These are phyloP conservation scores for Orchesellides sinensis DNA, from an alignment of 2,888 invertebrate species.

Conservation along the genomic window DNA sequence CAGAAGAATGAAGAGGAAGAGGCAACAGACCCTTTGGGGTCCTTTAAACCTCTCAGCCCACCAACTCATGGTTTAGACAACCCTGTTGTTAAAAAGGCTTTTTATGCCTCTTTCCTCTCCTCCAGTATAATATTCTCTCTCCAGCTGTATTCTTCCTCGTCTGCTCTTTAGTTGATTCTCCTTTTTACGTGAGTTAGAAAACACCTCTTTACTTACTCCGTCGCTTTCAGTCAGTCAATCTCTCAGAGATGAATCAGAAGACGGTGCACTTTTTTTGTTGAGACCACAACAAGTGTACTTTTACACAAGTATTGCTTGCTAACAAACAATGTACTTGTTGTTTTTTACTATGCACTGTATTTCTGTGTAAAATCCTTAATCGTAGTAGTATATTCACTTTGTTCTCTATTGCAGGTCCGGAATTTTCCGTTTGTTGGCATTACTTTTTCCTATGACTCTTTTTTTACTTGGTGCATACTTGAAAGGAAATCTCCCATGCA, in stretches of 20 bases:
- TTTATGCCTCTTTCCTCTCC: constrained; percentile 17
- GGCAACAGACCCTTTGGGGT: constrained; percentile 70
- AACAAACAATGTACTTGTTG: constrained; percentile 6
- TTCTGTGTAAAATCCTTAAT: constrained; percentile 19
- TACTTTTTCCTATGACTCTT: neutral
- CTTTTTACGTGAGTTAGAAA: neutral
- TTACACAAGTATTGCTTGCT: neutral
- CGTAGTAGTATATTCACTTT: neutral
- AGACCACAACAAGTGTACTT: constrained; percentile 13
- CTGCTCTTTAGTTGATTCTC: constrained; percentile 1
- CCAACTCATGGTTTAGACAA: constrained; percentile 64
- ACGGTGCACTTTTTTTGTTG: constrained; percentile 3
- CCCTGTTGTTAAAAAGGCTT: constrained; percentile 36
- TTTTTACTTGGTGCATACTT: constrained; percentile 15
- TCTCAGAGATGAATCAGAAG: neutral
- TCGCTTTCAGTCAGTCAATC: neutral
- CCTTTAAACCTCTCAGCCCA: constrained; percentile 69
- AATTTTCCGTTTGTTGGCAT: neutral
- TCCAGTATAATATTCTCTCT: neutral
- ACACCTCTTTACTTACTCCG: constrained; percentile 8
- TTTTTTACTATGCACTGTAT: no score
- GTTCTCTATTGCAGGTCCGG: neutral
- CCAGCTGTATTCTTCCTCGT: constrained; percentile 13
- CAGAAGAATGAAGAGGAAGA: constrained; percentile 62
- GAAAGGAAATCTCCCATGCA: constrained; percentile 50